Base-by-base conservation (phyloP, 2,797 vertebrate genomes). In the Pygocentrus nattereri region DNA sequence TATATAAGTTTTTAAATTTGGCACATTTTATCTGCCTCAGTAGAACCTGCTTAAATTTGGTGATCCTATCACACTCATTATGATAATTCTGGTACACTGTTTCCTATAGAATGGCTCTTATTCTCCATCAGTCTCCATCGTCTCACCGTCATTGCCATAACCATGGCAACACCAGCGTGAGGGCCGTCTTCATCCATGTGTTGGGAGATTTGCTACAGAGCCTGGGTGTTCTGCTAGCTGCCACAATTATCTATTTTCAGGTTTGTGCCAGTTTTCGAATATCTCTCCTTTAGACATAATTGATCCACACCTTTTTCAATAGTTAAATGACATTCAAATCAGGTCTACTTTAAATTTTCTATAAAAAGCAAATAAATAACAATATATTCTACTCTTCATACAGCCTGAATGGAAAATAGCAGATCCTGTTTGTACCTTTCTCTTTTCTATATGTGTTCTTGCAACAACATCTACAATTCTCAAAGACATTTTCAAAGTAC, bases 141-240 rank as follows among this genome's bases (percentile, higher is more conserved):
- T 90, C 94, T 0, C 95, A 97, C 0, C 71, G 81, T 68, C 92
- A 93, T 86, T 89, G 11, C 93, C 93, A 80, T 49, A 68, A 80
- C 25, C 90, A 92, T 16, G 84, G 90, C 83, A 98, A 92, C n/a
- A 87, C 96, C 77, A 98, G 96, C 0, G 96, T 98, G 83, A 95
- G 93, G 0, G 98, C 97, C 0, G 97, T 97, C 47, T 98, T 98
- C 30, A 82, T 98, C 85, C 97, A 98, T 0, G 94, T 97, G 0
- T 76, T 97, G 68, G 97, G 97, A 68, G 97, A 99, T 85, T 92
- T 98, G 87, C 89, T 99, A 85, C 97, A 99, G 88, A 98, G 97
- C 8, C 0, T 96, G 0, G 96, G 96, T 0, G 94, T 99, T 80
- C 91, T 98, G 78, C 54, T 96, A 23, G 95, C 97, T 0, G 96